Percentiles rank a stretch among this genome's conserved stretches.
phyloP scores from a whole-genome alignment of 2,888 invertebrate genomes.

The Axea sp. region DNA sequence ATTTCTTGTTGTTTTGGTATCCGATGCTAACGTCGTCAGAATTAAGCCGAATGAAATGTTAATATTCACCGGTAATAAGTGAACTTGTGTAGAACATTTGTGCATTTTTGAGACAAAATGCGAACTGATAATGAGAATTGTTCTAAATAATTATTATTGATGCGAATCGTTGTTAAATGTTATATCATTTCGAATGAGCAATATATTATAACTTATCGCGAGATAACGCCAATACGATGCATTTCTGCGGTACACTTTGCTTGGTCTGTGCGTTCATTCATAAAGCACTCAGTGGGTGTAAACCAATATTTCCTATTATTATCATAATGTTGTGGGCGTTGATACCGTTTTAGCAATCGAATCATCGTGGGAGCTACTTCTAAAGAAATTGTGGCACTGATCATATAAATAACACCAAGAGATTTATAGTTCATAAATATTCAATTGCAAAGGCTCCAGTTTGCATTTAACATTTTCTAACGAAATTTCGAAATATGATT shows the following conservation, averaged over 20 bases:
- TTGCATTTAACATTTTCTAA: conserved; percentile 7
- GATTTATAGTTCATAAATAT: conserved; percentile 38
- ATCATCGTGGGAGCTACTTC: conserved; percentile 48
- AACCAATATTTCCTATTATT: conserved; percentile 71
- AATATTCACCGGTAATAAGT: no score
- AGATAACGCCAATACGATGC: conserved; percentile 68
- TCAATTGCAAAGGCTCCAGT: conserved; percentile 24
- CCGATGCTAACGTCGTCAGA: no score
- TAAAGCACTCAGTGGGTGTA: conserved; percentile 68
- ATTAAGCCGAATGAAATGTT: no score
- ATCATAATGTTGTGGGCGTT: conserved; percentile 67
- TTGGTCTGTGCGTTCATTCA: conserved; percentile 70
- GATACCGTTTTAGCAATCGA: conserved; percentile 68
- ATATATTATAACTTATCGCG: no score
- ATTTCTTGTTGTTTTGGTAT: no score
- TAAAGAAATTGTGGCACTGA: conserved; percentile 35
- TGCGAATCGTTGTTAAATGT: conserved; percentile 28
- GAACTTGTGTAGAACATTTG: no score
- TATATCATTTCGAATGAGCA: no score
- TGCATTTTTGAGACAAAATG: no score
- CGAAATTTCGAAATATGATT: conserved; percentile 16
- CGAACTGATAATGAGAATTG: conserved; percentile 37
- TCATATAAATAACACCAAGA: conserved; percentile 44
- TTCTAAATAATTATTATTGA: conserved; percentile 54
- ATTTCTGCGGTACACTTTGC: conserved; percentile 67